A percentile compares a stretch with the other conserved stretches of the same genome.
phyloP scores from a whole-genome alignment of 1,140 invertebrate species.

The Pachypsylla venusta region DNA sequence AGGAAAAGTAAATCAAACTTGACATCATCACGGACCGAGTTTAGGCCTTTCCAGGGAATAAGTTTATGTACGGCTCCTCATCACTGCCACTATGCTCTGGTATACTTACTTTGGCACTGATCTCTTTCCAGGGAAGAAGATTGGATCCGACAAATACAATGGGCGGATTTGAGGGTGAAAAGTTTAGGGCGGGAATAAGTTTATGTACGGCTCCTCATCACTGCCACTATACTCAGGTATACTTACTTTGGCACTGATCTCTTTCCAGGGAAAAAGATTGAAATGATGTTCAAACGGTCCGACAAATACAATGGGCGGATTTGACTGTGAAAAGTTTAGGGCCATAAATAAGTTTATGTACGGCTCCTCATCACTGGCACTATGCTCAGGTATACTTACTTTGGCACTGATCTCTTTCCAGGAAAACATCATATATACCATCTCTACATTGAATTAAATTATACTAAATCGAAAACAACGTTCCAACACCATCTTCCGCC shows the following conservation, averaged over 20 bases:
- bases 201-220: slow-evolving; percentile 45
- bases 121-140: slow-evolving; percentile 68
- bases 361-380: slow-evolving; percentile 33
- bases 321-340: slow-evolving; percentile 37
- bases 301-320: slow-evolving; percentile 52
- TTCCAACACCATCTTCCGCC: not conserved
- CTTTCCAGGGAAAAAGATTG: slow-evolving; percentile 69
- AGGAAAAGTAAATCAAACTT: no score
- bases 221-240: not conserved
- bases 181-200: slow-evolving; percentile 46
- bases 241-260: slow-evolving; percentile 56
- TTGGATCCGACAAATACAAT: slow-evolving; percentile 71
- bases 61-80: slow-evolving; percentile 49
- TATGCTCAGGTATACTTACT: slow-evolving; percentile 37
- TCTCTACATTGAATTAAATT: no score
- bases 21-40: not conserved
- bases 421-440: slow-evolving; percentile 46
- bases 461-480: not conserved
- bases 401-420: slow-evolving; percentile 66
- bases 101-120: slow-evolving; percentile 49
- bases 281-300: slow-evolving; percentile 73
- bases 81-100: not conserved
- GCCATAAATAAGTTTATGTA: slow-evolving; percentile 51
- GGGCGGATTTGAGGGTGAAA: slow-evolving; percentile 34
- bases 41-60: no score